These are phyloP conservation scores for Melanostigma gelatinosum DNA, from an alignment of 2,113 vertebrate species.

Conservation along the genomic window DNA sequence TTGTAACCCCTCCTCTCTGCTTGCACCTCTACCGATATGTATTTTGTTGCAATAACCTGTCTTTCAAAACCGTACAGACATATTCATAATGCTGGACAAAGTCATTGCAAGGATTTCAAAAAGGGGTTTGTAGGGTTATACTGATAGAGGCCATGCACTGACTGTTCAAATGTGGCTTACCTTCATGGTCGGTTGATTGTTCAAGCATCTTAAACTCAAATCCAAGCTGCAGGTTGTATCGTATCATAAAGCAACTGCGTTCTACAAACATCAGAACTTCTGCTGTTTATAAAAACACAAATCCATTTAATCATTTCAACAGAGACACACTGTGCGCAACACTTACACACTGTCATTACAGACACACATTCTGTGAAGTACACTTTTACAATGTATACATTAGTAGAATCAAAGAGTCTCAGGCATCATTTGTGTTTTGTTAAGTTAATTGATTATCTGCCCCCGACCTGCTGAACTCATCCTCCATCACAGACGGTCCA, in stretches of 20 bases:
- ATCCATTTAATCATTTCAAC: constrained; percentile 63
- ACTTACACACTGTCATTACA: constrained; percentile 55
- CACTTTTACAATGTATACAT: constrained; percentile 49
- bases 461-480: constrained; percentile 2
- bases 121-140: not conserved
- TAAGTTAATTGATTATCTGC: constrained; percentile 26
- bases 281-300: constrained; percentile 61
- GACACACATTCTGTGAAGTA: constrained; percentile 52
- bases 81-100: not conserved
- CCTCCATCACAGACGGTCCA: constrained; percentile 42
- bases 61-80: not conserved
- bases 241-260: not conserved
- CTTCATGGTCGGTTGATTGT: too few species aligned
- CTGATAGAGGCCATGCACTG: not conserved
- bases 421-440: constrained; percentile 33
- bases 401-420: constrained; percentile 48
- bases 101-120: not conserved
- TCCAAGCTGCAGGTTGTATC: not conserved
- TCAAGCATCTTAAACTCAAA: not conserved
- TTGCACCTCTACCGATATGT: not conserved
- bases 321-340: constrained; percentile 54
- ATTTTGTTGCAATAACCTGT: not conserved
- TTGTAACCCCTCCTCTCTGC: constrained; percentile 10
- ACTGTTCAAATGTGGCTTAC: not conserved
- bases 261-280: constrained; percentile 1